Evolutionary conservation across 2,113 vertebrate genomes (phyloP), one percentile per base, ranked within the genome.

Genomic region (Sapayoa aenigma): DNA sequence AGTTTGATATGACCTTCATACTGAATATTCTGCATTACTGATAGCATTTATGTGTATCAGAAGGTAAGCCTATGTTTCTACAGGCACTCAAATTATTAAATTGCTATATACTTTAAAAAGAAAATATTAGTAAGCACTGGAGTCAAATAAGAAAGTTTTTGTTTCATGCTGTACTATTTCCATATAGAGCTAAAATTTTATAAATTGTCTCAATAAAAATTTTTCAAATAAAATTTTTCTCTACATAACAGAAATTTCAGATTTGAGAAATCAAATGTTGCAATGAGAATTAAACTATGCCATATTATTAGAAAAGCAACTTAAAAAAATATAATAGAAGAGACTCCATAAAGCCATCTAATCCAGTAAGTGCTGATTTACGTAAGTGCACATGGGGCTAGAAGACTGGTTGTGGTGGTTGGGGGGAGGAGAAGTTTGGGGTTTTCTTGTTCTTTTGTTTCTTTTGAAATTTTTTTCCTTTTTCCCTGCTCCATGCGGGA

Each of bases 1-100:
- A 73, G 42, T 79, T 60, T 75, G 14, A 6, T 73, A 55, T 11
- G 39, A 56, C 6, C 19, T 83, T 76, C 44, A 76, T 60, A 10
- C 10, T 72, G 28, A 85, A 66, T 87, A 85, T 92, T 92, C 68
- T 87, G 58, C 27, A 73, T 68, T 93, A 91, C 44, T 73, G 35
- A 28, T 79, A 89, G 55, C 46, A 60, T 87, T 94, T 95, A 77
- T 17, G 24, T 83, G 71, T 91, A 89, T 76, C 31, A 23, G 95
- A 96, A 96, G 77, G 94, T 94, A 96, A 95, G 88, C 84, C 94
- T 78, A 93, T 93, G 73, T 77, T 96, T 82, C 94, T 95, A 87
- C 28, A 82, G 72, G 74, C 5, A 24, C 59, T 95, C 87, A 95
- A 89, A 56, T 56, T 86, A 62, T 86, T 95, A 82, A 97, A 27